phyloP scores from a whole-genome alignment of 2,113 vertebrate genomes.

The Corythaeola cristata region DNA sequence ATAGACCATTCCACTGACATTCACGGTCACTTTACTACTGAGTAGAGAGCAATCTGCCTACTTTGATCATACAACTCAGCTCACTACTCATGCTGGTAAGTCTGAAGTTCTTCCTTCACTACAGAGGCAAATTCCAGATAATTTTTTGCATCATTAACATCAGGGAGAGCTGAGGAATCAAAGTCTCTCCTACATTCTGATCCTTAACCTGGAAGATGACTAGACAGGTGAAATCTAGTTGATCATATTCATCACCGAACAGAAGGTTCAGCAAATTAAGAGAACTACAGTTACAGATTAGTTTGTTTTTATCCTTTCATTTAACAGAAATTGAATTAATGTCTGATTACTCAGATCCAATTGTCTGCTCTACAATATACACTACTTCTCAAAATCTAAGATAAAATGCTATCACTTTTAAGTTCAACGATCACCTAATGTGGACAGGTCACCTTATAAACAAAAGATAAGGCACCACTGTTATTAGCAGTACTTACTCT shows the following conservation, averaged over 20 bases:
- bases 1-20: neutral
- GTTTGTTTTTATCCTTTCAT: neutral
- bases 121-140: neutral
- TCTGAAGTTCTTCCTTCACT: neutral
- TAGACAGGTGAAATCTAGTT: neutral
- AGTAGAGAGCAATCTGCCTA: neutral
- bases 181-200: neutral
- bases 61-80: neutral
- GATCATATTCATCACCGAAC: neutral
- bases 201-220: neutral
- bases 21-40: neutral
- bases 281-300: neutral
- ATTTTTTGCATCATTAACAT: neutral
- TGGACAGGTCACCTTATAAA: neutral
- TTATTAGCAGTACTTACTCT: neutral
- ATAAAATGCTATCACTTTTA: neutral
- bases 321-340: neutral
- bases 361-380: neutral
- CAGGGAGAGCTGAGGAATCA: neutral
- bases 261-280: neutral
- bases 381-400: neutral
- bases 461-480: neutral
- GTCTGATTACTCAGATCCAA: neutral
- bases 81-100: neutral
- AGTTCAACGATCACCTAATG: neutral